Base-by-base conservation (phyloP, 1,140 invertebrate genomes). In the Oreohelix idahoensis region DNA sequence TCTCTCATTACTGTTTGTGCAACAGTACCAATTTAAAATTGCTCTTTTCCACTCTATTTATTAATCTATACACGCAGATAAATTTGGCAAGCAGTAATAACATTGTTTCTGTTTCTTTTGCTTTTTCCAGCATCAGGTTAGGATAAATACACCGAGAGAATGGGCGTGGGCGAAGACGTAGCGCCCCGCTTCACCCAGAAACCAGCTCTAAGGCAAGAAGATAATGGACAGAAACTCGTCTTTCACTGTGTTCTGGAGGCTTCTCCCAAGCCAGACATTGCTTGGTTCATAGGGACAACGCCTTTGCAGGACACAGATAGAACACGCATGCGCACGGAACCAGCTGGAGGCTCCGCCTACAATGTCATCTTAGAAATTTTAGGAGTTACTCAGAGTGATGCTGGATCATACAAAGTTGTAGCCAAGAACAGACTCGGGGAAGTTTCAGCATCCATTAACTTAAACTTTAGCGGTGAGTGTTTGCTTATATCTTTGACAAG, bases 391-490 rank as follows among this genome's bases (percentile, higher is more conserved):
- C 97, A 98, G 94, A 96, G 95, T 36, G 98, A 99, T 93, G 97
- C 97, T 84, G 98, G 98, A 89, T 95, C 98, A 79, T 99, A 99
- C 94, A 98, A 98, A 94, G 97, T 99, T 90, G 97, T 97, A 93
- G 98, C 98, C 87, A 98, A 97, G 93, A 99, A 99, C 93, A 97
- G 97, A 93, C 96, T 97, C 94, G 98, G 98, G 91, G 98, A 99
- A 95, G 97, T 99, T 90, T 96, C 97, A 83, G 98, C 98, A 86
- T 98, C 97, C 89, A 99, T 99, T 93, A 99, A 98, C 93, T 95
- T 99, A 90, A 99, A 99, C 94, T 99, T 99, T 93, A 98, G 97
- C 85, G 89, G 91, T 92, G 85, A 89, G 91, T 90, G 10, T 45
- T 45, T 15, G 15, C 15, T 45, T 15, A 45, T 45, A 15, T 45